Conservation (phyloP, 1,140 invertebrate species). For the Heterodera carotae region DNA sequence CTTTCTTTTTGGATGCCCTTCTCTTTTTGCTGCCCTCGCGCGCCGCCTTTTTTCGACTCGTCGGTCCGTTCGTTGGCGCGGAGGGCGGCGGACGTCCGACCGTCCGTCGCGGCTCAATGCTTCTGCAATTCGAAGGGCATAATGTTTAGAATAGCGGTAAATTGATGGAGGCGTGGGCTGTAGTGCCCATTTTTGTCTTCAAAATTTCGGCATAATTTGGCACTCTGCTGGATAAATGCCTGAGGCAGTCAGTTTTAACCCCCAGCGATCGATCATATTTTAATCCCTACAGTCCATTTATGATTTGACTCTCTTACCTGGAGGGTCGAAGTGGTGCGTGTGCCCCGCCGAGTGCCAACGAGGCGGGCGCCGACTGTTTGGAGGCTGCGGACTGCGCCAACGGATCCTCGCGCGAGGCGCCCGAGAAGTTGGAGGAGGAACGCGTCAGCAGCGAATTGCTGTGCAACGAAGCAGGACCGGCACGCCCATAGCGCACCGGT, state of each 20-base stretch:
- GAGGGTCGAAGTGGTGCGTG: conserved; percentile 17
- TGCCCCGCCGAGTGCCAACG: background rate
- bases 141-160: too few relatives aligned
- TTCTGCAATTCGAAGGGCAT: too few relatives aligned
- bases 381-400: conserved; percentile 14
- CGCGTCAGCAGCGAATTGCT: background rate
- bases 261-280: too few relatives aligned
- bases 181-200: background rate
- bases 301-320: background rate
- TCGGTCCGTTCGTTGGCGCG: background rate
- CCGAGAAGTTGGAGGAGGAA: conserved; percentile 16
- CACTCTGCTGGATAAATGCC: background rate
- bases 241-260: too few relatives aligned
- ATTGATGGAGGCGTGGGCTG: conserved; percentile 3
- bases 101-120: background rate
- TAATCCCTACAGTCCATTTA: too few relatives aligned
- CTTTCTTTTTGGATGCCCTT: background rate
- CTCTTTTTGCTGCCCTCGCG: conserved; percentile 13
- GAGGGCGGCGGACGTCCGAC: background rate
- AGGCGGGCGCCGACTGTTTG: conserved; percentile 16
- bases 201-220: too few relatives aligned
- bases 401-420: conserved; percentile 4
- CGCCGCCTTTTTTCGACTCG: background rate
- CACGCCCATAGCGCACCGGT: conserved; percentile 23
- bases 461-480: conserved; percentile 6